Percentiles rank a stretch among this genome's conserved stretches.
Evolutionary conservation across 64 coral and sea anemone genomes (phyloP).

Genomic region (Stichodactyla helianthus): DNA sequence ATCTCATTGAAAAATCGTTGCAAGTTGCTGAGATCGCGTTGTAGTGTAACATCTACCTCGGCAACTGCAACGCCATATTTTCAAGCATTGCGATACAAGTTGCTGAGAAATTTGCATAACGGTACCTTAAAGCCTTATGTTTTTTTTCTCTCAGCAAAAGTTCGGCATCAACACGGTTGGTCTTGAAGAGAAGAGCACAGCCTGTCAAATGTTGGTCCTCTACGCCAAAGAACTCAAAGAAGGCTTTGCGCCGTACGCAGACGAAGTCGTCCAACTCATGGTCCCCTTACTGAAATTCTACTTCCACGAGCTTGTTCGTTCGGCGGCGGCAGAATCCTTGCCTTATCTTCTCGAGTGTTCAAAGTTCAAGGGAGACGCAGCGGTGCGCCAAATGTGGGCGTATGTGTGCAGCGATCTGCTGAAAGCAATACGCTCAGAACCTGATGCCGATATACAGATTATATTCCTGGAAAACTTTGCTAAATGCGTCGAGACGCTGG

Average conservation of each 20-base stretch:
- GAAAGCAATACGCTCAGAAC: conserved; percentile 87
- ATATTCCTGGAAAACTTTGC: conserved; percentile 87
- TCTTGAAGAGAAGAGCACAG: conserved; percentile 96
- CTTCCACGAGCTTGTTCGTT: conserved; percentile 96
- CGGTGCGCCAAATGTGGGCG: conserved; percentile 94
- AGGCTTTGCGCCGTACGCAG: conserved; percentile 86
- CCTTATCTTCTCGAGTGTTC: conserved; percentile 84
- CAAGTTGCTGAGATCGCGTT: too few relatives aligned
- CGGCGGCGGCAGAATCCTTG: conserved; percentile 84
- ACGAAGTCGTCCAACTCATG: conserved; percentile 93
- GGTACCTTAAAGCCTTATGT: background rate
- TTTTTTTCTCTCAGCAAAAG: conserved; percentile 63
- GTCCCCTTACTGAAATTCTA: conserved; percentile 96
- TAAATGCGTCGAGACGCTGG: conserved; percentile 91
- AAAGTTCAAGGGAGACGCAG: conserved; percentile 82
- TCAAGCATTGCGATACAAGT: too few relatives aligned
- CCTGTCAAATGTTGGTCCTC: conserved; percentile 95
- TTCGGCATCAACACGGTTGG: conserved; percentile 99
- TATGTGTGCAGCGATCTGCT: conserved; percentile 84
- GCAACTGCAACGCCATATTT: too few relatives aligned
- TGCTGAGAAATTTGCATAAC: too few relatives aligned
- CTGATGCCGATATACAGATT: conserved; percentile 92
- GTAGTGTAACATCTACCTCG: too few relatives aligned
- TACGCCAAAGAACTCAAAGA: conserved; percentile 95
- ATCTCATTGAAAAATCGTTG: too few relatives aligned